Evolutionary conservation across 2,888 invertebrate genomes (phyloP).

Genomic region (Lasioglossum morio): DNA sequence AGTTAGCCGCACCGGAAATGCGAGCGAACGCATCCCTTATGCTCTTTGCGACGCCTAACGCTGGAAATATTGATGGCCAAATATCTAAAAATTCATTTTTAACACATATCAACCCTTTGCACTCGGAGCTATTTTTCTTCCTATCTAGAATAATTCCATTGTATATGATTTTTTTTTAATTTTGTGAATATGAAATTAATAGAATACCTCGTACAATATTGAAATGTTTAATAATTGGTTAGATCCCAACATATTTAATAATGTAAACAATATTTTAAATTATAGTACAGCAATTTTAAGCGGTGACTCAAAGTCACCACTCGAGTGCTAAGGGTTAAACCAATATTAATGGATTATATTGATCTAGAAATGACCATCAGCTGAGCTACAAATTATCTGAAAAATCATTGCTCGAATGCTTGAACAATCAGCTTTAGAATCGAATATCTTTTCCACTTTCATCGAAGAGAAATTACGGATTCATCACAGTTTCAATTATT

Average conservation of each 20-base stretch:
- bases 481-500: not conserved
- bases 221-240: too few species aligned
- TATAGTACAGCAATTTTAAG: too few species aligned
- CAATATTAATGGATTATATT: not conserved
- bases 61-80: not conserved
- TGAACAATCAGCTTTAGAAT: not conserved
- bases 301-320: too few species aligned
- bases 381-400: not conserved
- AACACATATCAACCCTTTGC: too few species aligned
- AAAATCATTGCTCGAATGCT: not conserved
- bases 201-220: too few species aligned
- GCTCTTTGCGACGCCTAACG: not conserved
- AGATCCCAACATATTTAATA: too few species aligned
- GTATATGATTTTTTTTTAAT: too few species aligned
- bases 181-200: too few species aligned
- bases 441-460: not conserved
- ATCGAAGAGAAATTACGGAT: not conserved
- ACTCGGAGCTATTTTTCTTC: too few species aligned
- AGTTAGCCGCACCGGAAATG: not conserved
- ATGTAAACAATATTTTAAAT: too few species aligned
- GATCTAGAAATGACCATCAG: not conserved
- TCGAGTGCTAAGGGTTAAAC: too few species aligned
- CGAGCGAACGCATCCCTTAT: not conserved
- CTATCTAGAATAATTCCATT: too few species aligned
- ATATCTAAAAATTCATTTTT: not conserved